These are phyloP conservation scores for Cancer borealis DNA, from an alignment of 2,888 invertebrate genomes.

Conservation along the genomic window DNA sequence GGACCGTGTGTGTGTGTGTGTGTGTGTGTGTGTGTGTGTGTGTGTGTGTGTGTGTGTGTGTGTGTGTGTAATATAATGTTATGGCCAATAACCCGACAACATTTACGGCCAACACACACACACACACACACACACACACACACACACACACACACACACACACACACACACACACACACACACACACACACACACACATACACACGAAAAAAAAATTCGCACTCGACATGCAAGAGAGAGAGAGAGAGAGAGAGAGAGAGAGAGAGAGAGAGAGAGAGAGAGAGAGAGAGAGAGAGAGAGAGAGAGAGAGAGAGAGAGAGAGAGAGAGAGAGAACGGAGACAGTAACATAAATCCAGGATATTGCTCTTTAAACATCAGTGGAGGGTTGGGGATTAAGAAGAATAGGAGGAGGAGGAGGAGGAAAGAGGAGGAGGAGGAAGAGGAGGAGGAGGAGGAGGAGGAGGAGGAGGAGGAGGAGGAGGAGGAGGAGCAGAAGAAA, in stretches of 20 bases:
- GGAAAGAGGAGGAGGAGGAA: slow-evolving; percentile 41
- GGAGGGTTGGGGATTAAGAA: neutral
- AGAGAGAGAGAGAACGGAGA: neutral
- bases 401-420: slow-evolving; percentile 49
- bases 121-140: neutral
- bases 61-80: slow-evolving; percentile 8
- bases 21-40: slow-evolving; percentile 43
- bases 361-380: slow-evolving; percentile 16
- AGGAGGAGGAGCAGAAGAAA: neutral
- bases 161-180: neutral
- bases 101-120: slow-evolving; percentile 2
- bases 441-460: slow-evolving; percentile 45
- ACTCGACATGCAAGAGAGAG: slow-evolving; percentile 24
- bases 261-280: slow-evolving; percentile 54
- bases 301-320: slow-evolving; percentile 31
- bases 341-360: slow-evolving; percentile 34
- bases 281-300: slow-evolving; percentile 41
- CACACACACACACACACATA: neutral
- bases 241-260: slow-evolving; percentile 53
- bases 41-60: slow-evolving; percentile 35
- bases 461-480: slow-evolving; percentile 5
- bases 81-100: neutral
- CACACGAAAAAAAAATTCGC: neutral
- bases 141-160: neutral
- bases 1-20: slow-evolving; percentile 16